phyloP scores from a whole-genome alignment of 2,797 vertebrate genomes.

The Borostomias antarcticus region DNA sequence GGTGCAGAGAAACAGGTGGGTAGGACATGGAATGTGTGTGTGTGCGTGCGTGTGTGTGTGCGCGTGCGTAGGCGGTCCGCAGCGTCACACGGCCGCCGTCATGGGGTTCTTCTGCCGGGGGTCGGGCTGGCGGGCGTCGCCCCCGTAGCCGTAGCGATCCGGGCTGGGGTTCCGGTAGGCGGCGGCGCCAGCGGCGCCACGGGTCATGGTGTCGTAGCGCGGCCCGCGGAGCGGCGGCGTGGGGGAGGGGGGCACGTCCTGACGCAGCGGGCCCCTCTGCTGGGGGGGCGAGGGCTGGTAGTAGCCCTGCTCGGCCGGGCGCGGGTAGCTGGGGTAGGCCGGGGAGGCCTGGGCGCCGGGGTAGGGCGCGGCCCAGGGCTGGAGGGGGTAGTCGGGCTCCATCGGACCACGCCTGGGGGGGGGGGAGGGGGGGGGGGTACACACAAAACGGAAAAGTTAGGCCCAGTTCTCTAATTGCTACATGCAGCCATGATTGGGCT shows the following conservation, averaged over 20 bases:
- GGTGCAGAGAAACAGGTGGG: background rate
- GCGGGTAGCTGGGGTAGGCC: slow-evolving; percentile 79
- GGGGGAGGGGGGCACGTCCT: slow-evolving; percentile 95
- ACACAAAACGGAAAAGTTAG: background rate
- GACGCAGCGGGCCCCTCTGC: slow-evolving; percentile 90
- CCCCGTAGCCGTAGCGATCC: slow-evolving; percentile 78
- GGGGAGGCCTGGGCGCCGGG: slow-evolving; percentile 60
- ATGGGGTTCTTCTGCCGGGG: slow-evolving; percentile 86
- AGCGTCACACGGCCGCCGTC: slow-evolving; percentile 87
- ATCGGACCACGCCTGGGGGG: slow-evolving; percentile 81
- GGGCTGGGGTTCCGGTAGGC: slow-evolving; percentile 73
- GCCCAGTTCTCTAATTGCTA: slow-evolving; percentile 16
- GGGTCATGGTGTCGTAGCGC: slow-evolving; percentile 83
- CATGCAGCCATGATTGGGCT: slow-evolving; percentile 18
- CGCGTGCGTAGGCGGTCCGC: background rate
- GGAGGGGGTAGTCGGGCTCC: slow-evolving; percentile 85
- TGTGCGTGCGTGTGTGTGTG: no score
- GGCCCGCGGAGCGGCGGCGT: slow-evolving; percentile 81
- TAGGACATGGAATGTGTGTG: background rate
- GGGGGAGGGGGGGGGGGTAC: slow-evolving; percentile 8
- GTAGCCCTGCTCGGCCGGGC: slow-evolving; percentile 79
- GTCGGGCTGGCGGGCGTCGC: slow-evolving; percentile 71
- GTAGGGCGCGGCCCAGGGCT: slow-evolving; percentile 74
- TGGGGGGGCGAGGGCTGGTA: slow-evolving; percentile 74
- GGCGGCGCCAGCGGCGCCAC: slow-evolving; percentile 58